phyloP scores from a whole-genome alignment of 2,888 invertebrate species.

The Drosophila villosipedis region DNA sequence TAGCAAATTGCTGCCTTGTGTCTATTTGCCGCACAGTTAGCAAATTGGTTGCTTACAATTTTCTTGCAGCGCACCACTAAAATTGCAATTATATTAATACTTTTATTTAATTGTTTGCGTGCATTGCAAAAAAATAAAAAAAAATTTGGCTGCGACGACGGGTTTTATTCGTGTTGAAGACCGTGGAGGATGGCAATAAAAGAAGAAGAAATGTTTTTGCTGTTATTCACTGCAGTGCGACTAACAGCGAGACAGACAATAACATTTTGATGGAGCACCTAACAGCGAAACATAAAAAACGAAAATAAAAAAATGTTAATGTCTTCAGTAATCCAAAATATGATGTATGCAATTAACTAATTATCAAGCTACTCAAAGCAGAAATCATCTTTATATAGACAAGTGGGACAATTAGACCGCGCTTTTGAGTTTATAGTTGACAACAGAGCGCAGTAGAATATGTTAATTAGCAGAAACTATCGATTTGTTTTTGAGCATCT shows the following conservation, averaged over 20 bases:
- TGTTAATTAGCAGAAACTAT: conserved; percentile 1
- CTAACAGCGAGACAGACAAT: conserved; percentile 2
- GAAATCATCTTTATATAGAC: not conserved
- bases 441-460: not conserved
- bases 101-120: conserved; percentile 33
- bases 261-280: not conserved
- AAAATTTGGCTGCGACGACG: conserved; percentile 31
- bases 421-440: not conserved
- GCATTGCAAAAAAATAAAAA: conserved; percentile 57
- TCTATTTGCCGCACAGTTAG: not conserved
- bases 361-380: not conserved
- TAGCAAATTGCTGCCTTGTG: not conserved
- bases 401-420: not conserved
- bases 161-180: conserved; percentile 36
- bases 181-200: conserved; percentile 29
- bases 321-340: not conserved
- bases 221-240: conserved; percentile 9
- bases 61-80: conserved; percentile 2
- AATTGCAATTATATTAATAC: conserved; percentile 21
- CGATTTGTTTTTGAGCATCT: not conserved
- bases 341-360: not conserved
- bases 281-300: not conserved
- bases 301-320: not conserved
- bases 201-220: conserved; percentile 35
- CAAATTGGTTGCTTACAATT: not conserved